These are phyloP conservation scores for Phrynocephalus versicolor DNA, from an alignment of 2,113 vertebrate genomes.

Conservation along the genomic window DNA sequence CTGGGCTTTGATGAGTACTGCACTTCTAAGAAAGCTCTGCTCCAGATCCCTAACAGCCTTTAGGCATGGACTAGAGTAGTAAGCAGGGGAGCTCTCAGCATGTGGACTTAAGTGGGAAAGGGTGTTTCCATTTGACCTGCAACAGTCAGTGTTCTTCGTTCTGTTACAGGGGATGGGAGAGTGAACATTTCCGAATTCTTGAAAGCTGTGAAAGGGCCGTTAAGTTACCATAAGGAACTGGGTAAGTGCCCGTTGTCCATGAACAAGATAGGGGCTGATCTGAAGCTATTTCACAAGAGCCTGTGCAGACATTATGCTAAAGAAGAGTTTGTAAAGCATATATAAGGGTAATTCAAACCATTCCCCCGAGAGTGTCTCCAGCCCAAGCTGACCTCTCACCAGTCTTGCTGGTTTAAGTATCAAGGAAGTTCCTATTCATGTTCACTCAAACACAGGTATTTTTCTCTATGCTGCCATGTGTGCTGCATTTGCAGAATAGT, in stretches of 20 bases:
- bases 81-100: neutral
- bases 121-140: neutral
- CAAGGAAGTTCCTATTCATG: neutral
- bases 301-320: neutral
- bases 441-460: neutral
- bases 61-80: neutral
- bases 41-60: neutral
- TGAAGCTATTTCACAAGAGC: neutral
- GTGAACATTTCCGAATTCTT: conserved; percentile 54
- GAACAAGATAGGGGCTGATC: neutral
- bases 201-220: conserved; percentile 36
- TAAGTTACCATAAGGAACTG: conserved; percentile 21
- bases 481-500: neutral
- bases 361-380: neutral
- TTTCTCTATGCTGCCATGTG: neutral
- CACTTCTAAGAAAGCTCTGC: neutral
- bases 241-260: neutral
- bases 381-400: no score
- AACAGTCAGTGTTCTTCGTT: neutral
- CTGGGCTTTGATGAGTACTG: neutral
- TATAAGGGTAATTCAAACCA: no score
- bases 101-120: neutral
- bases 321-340: neutral
- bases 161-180: conserved; percentile 34
- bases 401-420: neutral